Base-by-base conservation (phyloP, 2,888 invertebrate genomes). In the Eupithecia inturbata region DNA sequence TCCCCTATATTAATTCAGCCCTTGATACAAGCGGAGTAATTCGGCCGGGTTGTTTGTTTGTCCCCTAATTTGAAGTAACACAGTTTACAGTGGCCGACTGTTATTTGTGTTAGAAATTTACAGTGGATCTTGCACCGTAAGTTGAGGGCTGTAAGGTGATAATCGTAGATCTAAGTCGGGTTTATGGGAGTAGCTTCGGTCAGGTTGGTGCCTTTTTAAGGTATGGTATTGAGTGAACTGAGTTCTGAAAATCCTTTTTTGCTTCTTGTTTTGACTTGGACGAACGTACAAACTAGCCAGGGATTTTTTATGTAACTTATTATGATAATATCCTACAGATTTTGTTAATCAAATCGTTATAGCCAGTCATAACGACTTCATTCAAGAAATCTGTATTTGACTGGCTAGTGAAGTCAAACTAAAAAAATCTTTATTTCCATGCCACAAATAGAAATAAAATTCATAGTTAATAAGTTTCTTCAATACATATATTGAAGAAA, bases 61-160 rank as follows among this genome's bases (percentile, higher is more conserved):
- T 79, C 82, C 85, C 86, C 85, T 90, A 90, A 91, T 90, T 90
- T 89, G 85, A 90, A 89, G 90, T 89, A 89, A 89, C 90, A 90
- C 87, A 88, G 88, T 88, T 89, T 89, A 86, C 85, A 84, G 84
- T 85, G 85, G 87, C 80, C 83, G 82, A 80, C 84, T 85, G 82
- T 89, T 87, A 82, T 89, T 90, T 89, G 85, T 84, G 86, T 86
- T 90, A 82, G 82, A 87, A 90, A 92, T 92, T 91, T 88, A 87
- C 85, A 85, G 83, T 85, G 85, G 57, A 57, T 71, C 63, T 70
- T 72, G 73, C 39, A 73, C 77, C 71, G 71, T 72, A 70, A n/a
- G 57, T 67, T 14, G 31, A 60, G 71, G 71, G 10, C 31, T n/a
- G 71, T 41, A 26, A 60, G 67, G 71, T 66, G 39, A 71, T 71